Evolutionary conservation across 2,113 vertebrate species (phyloP).

Genomic region (Alethe castanea): DNA sequence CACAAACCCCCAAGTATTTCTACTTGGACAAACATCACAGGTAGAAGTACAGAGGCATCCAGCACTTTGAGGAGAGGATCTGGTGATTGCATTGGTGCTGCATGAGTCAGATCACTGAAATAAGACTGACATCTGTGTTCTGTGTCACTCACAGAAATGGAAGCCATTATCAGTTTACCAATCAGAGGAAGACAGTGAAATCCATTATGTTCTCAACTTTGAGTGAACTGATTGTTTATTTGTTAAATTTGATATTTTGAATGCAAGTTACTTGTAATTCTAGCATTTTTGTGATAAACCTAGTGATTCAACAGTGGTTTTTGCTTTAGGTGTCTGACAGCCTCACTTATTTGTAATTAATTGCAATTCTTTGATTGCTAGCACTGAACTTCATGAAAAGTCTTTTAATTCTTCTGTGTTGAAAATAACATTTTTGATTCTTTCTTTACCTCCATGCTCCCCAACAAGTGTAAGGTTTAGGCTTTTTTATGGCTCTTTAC

Average conservation of each 20-base stretch:
- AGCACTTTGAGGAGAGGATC: not conserved
- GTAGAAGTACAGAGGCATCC: not conserved
- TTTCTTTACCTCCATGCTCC: not conserved
- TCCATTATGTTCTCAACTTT: not conserved
- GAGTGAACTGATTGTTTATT: not conserved
- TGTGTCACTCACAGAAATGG: not conserved
- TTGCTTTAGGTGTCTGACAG: not conserved
- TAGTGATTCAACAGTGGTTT: not conserved
- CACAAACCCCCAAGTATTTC: not conserved
- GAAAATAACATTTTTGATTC: not conserved
- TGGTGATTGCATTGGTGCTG: not conserved
- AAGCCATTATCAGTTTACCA: not conserved
- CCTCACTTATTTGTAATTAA: not conserved
- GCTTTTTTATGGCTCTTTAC: not conserved
- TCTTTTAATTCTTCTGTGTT: not conserved
- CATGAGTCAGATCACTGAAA: not conserved
- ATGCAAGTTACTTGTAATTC: not conserved
- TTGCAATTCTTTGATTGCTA: not conserved
- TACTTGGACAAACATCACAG: not conserved
- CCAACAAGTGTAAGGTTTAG: not conserved
- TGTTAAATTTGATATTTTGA: not conserved
- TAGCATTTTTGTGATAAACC: not conserved
- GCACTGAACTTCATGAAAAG: not conserved
- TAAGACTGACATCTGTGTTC: not conserved
- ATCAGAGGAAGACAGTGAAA: not conserved